Base-by-base conservation (phyloP, 2,888 invertebrate genomes). In the Lathronympha strigana region DNA sequence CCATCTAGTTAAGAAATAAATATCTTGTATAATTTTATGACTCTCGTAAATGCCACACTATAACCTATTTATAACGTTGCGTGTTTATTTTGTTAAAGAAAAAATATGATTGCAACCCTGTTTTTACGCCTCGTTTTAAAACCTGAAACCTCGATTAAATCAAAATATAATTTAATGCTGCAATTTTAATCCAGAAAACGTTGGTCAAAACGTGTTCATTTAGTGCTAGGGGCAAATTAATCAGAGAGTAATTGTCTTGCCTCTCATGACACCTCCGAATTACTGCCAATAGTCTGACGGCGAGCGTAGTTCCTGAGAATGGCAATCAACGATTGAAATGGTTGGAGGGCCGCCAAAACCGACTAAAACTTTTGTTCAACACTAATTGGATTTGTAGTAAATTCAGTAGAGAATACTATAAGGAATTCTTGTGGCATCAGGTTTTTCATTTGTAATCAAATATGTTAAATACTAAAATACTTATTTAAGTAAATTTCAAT, bases 381-480 rank as follows among this genome's bases (percentile, higher is more conserved):
- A 79, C 84, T 90, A 90, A 90, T 90, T 89, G 83, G 82, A 88
- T 88, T 88, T 86, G 85, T 85, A 81, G 74, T 72, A 69, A 71
- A 72, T 70, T 77, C 72, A 68, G 75, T 75, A 61, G 72, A 72
- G 72, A 69, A 61, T 74, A 70, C 73, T 72, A 68, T 73, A 72
- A 72, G 71, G 72, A 72, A 70, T 70, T 72, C 73, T 68, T 36
- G 33, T 53, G 53, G 25, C 53, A 63, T 68, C 43, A 23, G 47
- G 21, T 28, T 50, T 28, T 31, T 53, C 31, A 49, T 57, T 40
- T 31, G 31, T 21, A 57, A 63, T 63, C 4, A 47, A 21, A 23
- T 51, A 61, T 43, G 51, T 21, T 43, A 64, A 67, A 54, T 17
- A 40, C n/a, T 8, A 19, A 38, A 38, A 50, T 50, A 50, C 40